Base-by-base conservation (phyloP, 2,888 invertebrate genomes). In the Hermaeophaga mercurialis region DNA sequence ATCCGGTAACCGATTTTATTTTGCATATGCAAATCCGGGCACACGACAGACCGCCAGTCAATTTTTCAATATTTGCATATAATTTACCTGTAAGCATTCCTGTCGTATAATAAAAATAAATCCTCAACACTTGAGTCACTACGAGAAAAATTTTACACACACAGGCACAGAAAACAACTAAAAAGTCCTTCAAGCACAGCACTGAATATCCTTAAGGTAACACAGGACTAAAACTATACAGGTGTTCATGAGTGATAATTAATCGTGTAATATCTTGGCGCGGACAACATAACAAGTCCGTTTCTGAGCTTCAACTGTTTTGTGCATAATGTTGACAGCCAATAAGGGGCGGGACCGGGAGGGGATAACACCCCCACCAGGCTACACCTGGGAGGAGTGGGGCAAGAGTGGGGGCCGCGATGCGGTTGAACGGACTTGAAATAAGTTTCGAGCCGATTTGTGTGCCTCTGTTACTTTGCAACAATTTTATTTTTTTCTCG, bases 251-350 rank as follows among this genome's bases (percentile, higher is more conserved):
- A 59, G 58, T 60, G 58, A 58, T 56, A 50, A 55, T 54, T 66
- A 69, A 67, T 73, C 75, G 74, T 75, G 75, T 70, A 70, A 71
- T 69, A 69, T 71, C 73, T 71, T 72, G 70, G 70, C 74, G 73
- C 74, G 74, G 73, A 75, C 77, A 77, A 77, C 77, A 75, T 78
- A 71, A 75, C 76, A 74, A 74, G 73, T 73, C 75, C 75, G 71
- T 70, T 73, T 75, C 74, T 72, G 73, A 72, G 72, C 77, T 77
- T 77, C 74, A 73, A 78, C 78, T 78, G 77, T 75, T 75, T 76
- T 75, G 73, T 76, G 75, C 75, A 73, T 77, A 75, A 74, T 75
- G 74, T 75, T 76, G 75, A 76, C 74, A 75, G 76, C 75, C 76
- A 76, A 76, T 75, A 75, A 76, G 77, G 76, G 78, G 76, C 77